A percentile compares a stretch with the other conserved stretches of the same genome.
These are phyloP conservation scores for Platerodrilus igneus DNA, from an alignment of 2,888 invertebrate genomes.

Conservation along the genomic window DNA sequence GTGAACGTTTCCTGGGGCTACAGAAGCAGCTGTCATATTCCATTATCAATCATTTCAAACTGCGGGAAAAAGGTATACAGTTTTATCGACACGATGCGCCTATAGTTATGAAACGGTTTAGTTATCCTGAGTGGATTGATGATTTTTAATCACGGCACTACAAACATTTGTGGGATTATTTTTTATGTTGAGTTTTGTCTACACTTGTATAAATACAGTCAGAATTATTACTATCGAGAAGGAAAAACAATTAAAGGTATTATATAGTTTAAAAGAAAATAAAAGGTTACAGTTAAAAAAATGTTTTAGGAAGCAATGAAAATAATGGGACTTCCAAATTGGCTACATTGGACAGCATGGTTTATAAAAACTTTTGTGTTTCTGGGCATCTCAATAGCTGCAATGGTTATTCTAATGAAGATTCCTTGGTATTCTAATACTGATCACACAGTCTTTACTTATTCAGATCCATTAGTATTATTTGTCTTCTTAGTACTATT, in stretches of 20 bases:
- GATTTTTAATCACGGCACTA: conserved; percentile 59
- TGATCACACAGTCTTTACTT: conserved; percentile 58
- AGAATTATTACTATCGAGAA: conserved; percentile 72
- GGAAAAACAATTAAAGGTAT: conserved; percentile 68
- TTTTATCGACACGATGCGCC: conserved; percentile 9
- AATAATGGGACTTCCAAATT: conserved; percentile 80
- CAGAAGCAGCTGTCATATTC: conserved; percentile 50
- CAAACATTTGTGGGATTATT: conserved; percentile 68
- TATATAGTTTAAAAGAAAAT: not conserved
- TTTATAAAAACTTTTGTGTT: conserved; percentile 69
- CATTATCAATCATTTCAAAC: conserved; percentile 30
- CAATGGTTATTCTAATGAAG: conserved; percentile 54
- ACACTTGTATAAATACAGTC: conserved; percentile 74
- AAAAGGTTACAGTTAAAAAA: not conserved
- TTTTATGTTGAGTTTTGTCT: conserved; percentile 74
- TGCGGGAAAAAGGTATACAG: not conserved
- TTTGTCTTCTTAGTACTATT: conserved; percentile 65
- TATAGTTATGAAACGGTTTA: conserved; percentile 60
- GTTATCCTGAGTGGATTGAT: conserved; percentile 71
- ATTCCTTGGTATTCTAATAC: conserved; percentile 23
- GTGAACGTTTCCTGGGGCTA: conserved; percentile 63
- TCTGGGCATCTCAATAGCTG: conserved; percentile 54
- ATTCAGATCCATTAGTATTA: conserved; percentile 59
- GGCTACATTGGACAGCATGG: conserved; percentile 84
- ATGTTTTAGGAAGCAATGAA: conserved; percentile 75